Evolutionary conservation across 2,113 vertebrate genomes (phyloP), one percentile per base, ranked within the genome.

Genomic region (Spizaetus ornatus): DNA sequence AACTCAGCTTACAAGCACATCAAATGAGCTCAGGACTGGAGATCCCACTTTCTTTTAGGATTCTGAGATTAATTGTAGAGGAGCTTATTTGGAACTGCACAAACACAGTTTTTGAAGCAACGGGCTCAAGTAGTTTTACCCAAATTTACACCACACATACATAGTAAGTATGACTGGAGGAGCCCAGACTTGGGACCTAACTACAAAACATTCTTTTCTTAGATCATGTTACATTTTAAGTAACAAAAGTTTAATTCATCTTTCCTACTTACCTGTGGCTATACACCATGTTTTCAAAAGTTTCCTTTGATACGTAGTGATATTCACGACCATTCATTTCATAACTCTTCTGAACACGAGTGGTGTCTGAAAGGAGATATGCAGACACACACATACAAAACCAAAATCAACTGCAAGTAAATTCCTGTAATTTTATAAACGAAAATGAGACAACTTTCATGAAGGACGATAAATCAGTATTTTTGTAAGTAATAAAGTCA

Each of bases 321-420:
- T 99, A 99, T 69, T 99, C 99, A 95, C 99, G 98, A 16, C 99
- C 99, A 19, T 98, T 98, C 82, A 99, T 98, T 98, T 99, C 99
- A 42, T 99, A 99, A 83, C 97, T 99, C 97, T 98, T 99, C 83
- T 98, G 98, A 42, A 98, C 94, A 90, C 99, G 98, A 55, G 99
- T 99, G 17, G 99, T 99, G 84, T 99, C 99, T 99, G 96, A 83
- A 72, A 47, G 47, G 88, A 81, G 74, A 96, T 86, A 56, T 3
- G 79, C 4, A 53, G 32, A 63, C 8, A 42, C 16, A 18, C 53
- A 55, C 53, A 55, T 18, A 55, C 52, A 52, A 4, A 70, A 32
- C 26, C 26, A 9, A 81, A 7, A 15, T 29, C 29, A 93, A n/a
- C 32, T 72, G 52, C 69, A 85, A 85, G 42, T 43, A 88, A 55